Evolutionary conservation across 2,797 vertebrate genomes (phyloP), one percentile per base, ranked within the genome.

Genomic region (Lophotriccus pileatus): DNA sequence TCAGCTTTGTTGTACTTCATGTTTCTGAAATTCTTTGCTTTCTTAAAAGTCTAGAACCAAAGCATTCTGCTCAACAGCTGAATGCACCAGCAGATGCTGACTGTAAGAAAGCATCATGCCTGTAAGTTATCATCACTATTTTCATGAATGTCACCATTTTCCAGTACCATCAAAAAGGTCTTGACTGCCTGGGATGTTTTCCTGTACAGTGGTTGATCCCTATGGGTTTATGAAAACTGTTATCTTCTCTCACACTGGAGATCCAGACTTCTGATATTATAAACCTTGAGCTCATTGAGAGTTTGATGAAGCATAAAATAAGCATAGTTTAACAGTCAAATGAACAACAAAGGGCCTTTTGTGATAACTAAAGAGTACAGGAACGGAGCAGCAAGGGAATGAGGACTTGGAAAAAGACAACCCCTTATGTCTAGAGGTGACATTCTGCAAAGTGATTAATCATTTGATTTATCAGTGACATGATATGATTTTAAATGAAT

Each of bases 341-440:
- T 34, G 56, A 95, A 89, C 73, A 96, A 94, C 92, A 96, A 95
- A 93, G 50, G 30, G 53, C 58, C 59, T 89, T 87, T 79, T 94
- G 73, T 92, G 66, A 69, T 41, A 78, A 68, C n/a, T 76, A 41
- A 63, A 79, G 73, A 86, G 25, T 5, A 84, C 9, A 56, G 41
- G 87, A 85, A 82, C 9, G 50, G 44, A 63, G n/a, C 43, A 80
- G 60, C 22, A 66, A 84, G 78, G 27, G 68, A 89, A 84, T 5
- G 2, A 50, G 21, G 23, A 78, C 59, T 22, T 72, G 32, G 67
- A 50, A 85, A 83, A 89, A 81, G 39, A 79, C 46, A 90, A 47
- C 0, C 22, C 14, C 47, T 75, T 73, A 30, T 10, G 63, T 44
- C 9, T 53, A 49, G 25, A 73, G 30, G 52, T 64, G 44, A 81